Evolutionary conservation across 2,888 invertebrate species (phyloP), one percentile per base, ranked within the genome.

Genomic region (Sarcophaga rosellei): DNA sequence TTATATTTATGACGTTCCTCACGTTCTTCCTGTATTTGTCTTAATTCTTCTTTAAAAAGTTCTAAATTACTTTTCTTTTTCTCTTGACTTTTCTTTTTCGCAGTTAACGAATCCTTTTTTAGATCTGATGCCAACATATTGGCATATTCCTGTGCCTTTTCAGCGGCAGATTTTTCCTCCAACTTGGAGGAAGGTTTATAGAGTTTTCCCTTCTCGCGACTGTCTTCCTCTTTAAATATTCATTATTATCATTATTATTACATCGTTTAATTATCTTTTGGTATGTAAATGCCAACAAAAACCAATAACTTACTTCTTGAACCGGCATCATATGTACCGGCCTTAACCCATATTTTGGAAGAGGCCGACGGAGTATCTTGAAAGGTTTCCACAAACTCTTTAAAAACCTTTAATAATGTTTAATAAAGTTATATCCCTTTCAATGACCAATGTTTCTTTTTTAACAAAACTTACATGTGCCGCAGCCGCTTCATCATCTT

Each of bases 61-160:
- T 99, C 99, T 87, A 99, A 94, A 93, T 99, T 99, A 91, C 98
- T 99, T 92, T 99, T 99, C 93, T 98, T 98, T 92, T 98, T 99
- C 88, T 96, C 97, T 76, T 95, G 95, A 85, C 95, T 95, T 90
- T 95, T 97, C 90, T 97, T 97, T 91, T 95, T 96, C 25, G 94
- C 90, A 66, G 95, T 94, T 45, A 92, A 90, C 1, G 93, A 88
- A 70, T 96, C 96, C 59, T 95, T 94, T 91, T 96, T 96, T n/a
- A 94, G 93, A 88, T 96, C 96, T 63, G 94, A 94, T 1, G 95
- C 94, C 62, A 94, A 89, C 68, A 95, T 92, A 92, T 94, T 95
- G 0, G 96, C 95, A 93, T 95, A 96, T 88, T 96, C 96, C 90
- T 95, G 95, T 0, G 95, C 95, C 90, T 95, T 95, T 90, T 96